These are phyloP conservation scores for Megaceryle alcyon DNA, from an alignment of 2,797 vertebrate genomes.

Conservation along the genomic window DNA sequence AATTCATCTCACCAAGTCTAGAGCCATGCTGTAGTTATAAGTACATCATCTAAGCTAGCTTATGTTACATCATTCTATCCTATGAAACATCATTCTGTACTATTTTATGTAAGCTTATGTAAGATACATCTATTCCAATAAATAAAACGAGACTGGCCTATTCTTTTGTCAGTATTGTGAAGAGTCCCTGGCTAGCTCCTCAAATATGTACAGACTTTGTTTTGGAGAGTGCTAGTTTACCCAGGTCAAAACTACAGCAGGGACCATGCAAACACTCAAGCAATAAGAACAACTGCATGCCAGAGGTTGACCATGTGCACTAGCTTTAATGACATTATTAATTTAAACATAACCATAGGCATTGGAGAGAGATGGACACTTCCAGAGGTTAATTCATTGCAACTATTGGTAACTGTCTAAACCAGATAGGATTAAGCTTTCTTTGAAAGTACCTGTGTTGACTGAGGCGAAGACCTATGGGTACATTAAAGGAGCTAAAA, in stretches of 20 bases:
- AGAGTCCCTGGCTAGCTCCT: not conserved
- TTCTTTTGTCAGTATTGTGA: not conserved
- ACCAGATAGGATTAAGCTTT: not conserved
- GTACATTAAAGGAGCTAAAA: not conserved
- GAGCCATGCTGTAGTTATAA: not conserved
- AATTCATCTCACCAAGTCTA: not conserved
- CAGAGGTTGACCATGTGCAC: not conserved
- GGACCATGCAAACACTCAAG: not conserved
- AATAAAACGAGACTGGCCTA: not conserved
- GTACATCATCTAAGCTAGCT: not conserved
- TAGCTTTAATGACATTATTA: not conserved
- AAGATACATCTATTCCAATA: not conserved
- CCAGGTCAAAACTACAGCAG: not conserved
- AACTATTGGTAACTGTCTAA: not conserved
- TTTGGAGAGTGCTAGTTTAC: not conserved
- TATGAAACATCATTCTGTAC: too few species aligned
- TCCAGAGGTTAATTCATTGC: not conserved
- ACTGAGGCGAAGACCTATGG: not conserved
- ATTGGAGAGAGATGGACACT: not conserved
- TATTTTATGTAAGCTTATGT: not conserved
- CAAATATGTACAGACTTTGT: slow-evolving; percentile 6
- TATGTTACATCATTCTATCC: too few species aligned
- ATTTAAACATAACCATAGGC: not conserved
- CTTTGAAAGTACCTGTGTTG: not conserved
- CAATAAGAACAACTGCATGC: not conserved